Evolutionary conservation across 2,888 invertebrate genomes (phyloP).

Genomic region (Chrysolina oricalcia): DNA sequence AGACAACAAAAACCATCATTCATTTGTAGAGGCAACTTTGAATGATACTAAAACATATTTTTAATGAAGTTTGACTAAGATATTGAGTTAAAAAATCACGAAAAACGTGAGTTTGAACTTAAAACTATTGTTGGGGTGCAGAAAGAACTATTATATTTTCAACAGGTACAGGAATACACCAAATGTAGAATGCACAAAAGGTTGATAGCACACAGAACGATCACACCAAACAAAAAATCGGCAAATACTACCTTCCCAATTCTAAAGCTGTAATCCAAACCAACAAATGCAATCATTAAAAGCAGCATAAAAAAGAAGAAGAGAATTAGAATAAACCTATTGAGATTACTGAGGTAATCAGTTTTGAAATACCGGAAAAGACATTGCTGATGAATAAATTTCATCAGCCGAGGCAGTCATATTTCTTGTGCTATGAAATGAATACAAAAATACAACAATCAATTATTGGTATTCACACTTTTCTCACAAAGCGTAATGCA

Average conservation of each 20-base stretch:
- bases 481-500: not conserved
- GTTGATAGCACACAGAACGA: slow-evolving; percentile 79
- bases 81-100: too few species aligned
- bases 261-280: slow-evolving; percentile 74
- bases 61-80: not conserved
- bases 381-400: too few species aligned
- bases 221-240: slow-evolving; percentile 80
- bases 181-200: slow-evolving; percentile 79
- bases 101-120: too few species aligned
- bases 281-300: slow-evolving; percentile 52
- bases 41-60: not conserved
- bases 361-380: too few species aligned
- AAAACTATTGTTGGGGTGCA: too few species aligned
- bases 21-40: too few species aligned
- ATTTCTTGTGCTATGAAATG: too few species aligned
- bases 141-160: slow-evolving; percentile 14
- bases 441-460: too few species aligned
- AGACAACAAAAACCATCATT: too few species aligned
- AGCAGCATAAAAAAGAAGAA: slow-evolving; percentile 62
- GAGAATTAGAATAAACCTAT: slow-evolving; percentile 29
- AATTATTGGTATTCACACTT: not conserved
- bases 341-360: not conserved
- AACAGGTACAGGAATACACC: slow-evolving; percentile 71
- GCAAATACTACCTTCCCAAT: slow-evolving; percentile 89
- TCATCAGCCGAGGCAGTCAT: too few species aligned